These are phyloP conservation scores for Phrixothrix hirtus DNA, from an alignment of 2,888 invertebrate species.

Conservation along the genomic window DNA sequence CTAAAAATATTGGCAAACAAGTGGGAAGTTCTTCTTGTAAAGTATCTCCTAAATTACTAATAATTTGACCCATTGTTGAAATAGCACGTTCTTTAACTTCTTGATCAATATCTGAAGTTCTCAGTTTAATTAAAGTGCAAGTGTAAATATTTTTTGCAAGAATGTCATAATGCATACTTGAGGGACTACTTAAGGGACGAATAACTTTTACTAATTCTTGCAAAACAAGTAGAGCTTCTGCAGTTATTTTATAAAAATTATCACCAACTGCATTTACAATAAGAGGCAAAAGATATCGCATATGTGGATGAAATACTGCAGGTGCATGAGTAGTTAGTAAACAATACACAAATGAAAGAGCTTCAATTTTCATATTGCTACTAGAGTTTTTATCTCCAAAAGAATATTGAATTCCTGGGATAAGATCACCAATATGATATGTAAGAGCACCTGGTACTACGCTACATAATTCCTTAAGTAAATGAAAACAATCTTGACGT, in stretches of 20 bases:
- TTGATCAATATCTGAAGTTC: conserved; percentile 97
- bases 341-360: conserved; percentile 87
- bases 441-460: conserved; percentile 89
- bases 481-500: conserved; percentile 87
- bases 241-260: conserved; percentile 97
- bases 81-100: conserved; percentile 99
- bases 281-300: conserved; percentile 77
- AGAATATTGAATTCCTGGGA: conserved; percentile 88
- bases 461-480: conserved; percentile 86
- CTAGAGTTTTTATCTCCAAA: conserved; percentile 90
- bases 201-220: conserved; percentile 95
- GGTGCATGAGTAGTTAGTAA: conserved; percentile 79
- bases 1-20: conserved; percentile 93
- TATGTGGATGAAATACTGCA: conserved; percentile 79
- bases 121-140: conserved; percentile 82
- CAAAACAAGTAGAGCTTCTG: conserved; percentile 90
- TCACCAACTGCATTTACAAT: conserved; percentile 90
- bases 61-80: conserved; percentile 93
- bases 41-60: conserved; percentile 89
- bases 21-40: conserved; percentile 76
- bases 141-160: conserved; percentile 81
- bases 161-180: conserved; percentile 74
- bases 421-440: conserved; percentile 71
- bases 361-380: conserved; percentile 98
- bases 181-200: conserved; percentile 71